Evolutionary conservation across 2,888 invertebrate species (phyloP).

Genomic region (Dolichomitus sp.): DNA sequence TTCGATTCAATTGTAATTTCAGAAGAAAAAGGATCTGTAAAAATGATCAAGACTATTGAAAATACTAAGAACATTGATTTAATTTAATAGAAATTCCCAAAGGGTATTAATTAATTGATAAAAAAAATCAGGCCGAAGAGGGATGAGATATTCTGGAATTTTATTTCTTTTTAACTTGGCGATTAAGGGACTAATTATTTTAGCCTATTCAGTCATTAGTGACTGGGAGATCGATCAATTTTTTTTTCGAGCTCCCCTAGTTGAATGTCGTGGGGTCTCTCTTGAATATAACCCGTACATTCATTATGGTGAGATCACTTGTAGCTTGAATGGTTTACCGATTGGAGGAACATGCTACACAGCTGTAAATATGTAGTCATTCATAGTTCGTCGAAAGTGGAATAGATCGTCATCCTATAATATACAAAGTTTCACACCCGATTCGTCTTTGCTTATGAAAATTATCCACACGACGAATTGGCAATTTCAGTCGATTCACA

Average conservation of each 20-base stretch:
- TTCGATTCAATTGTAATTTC: too few relatives aligned
- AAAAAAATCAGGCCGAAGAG: too few relatives aligned
- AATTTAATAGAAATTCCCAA: too few relatives aligned
- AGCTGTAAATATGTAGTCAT: conserved; percentile 13
- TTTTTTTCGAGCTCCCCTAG: not conserved
- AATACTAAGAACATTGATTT: too few relatives aligned
- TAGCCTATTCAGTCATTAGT: conserved; percentile 1
- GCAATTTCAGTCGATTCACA: not conserved
- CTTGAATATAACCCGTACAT: conserved; percentile 2
- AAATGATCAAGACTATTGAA: too few relatives aligned
- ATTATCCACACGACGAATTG: not conserved
- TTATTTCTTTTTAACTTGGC: too few relatives aligned
- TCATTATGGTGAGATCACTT: conserved; percentile 24
- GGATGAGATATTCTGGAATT: too few relatives aligned
- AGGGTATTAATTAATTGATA: too few relatives aligned
- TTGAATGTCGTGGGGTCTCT: conserved; percentile 16
- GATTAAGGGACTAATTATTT: not conserved
- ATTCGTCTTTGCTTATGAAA: not conserved
- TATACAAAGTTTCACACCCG: conserved; percentile 9
- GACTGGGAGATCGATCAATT: conserved; percentile 27
- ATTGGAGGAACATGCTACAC: not conserved
- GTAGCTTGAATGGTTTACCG: conserved; percentile 25
- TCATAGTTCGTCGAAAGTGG: not conserved
- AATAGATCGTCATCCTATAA: not conserved
- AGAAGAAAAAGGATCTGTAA: too few relatives aligned